phyloP scores from a whole-genome alignment of 2,113 vertebrate genomes.

The Clarias macrocephalus region DNA sequence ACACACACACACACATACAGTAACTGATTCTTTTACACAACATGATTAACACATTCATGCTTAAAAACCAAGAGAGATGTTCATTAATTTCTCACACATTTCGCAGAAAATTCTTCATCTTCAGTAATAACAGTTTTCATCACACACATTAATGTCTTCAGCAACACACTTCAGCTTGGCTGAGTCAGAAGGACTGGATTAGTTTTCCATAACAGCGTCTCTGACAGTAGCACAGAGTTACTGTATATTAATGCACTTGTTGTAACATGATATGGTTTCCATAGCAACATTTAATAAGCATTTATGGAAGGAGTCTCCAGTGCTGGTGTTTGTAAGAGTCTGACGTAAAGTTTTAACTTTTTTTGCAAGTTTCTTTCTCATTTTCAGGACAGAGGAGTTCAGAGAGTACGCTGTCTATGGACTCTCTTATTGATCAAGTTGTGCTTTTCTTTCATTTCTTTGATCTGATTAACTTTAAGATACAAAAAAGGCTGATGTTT shows the following conservation, averaged over 20 bases:
- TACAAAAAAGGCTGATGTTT: too few species aligned
- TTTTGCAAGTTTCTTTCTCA: too few species aligned
- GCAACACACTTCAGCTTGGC: not conserved
- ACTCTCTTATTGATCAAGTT: too few species aligned
- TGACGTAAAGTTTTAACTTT: too few species aligned
- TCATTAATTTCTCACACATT: not conserved
- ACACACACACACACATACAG: not conserved
- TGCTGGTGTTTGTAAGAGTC: too few species aligned
- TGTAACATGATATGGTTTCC: too few species aligned
- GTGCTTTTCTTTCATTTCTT: too few species aligned
- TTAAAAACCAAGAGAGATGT: not conserved
- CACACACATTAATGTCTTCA: not conserved
- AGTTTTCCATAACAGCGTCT: not conserved
- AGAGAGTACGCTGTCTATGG: too few species aligned
- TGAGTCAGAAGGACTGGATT: not conserved
- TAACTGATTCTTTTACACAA: not conserved
- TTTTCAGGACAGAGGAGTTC: too few species aligned
- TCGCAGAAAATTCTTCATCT: not conserved
- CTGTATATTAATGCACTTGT: not conserved
- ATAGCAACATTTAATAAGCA: too few species aligned
- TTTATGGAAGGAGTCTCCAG: too few species aligned
- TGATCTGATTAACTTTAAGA: too few species aligned
- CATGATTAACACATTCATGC: not conserved
- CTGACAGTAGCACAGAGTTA: not conserved
- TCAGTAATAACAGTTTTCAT: slow-evolving; percentile 35